Evolutionary conservation across 1,140 invertebrate species (phyloP).

Genomic region (Antheraea mylitta): DNA sequence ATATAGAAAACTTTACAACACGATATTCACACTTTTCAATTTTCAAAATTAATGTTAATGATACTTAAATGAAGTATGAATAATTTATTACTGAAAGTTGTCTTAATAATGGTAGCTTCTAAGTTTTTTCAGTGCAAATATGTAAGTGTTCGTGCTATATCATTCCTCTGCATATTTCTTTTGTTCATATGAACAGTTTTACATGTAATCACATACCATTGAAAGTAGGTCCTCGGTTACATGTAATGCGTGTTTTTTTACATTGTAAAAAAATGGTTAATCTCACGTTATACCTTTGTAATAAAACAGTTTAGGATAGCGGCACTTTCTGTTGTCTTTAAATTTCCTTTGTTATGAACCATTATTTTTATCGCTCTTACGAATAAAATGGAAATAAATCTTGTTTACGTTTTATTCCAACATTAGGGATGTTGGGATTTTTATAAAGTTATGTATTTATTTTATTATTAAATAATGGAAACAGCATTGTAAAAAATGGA

Average conservation of each 20-base stretch:
- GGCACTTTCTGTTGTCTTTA: slow-evolving; percentile 2
- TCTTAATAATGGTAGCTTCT: too few relatives aligned
- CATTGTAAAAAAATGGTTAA: neutral
- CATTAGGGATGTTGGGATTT: neutral
- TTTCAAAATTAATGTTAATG: too few relatives aligned
- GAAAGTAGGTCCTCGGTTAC: neutral
- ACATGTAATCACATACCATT: neutral
- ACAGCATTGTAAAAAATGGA: too few relatives aligned
- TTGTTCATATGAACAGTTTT: neutral
- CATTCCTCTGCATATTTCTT: neutral
- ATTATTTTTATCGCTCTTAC: slow-evolving; percentile 3
- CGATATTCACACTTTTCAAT: too few relatives aligned
- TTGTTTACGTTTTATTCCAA: neutral
- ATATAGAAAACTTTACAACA: too few relatives aligned
- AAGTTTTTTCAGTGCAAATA: neutral
- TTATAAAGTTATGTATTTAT: too few relatives aligned
- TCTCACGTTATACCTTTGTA: neutral
- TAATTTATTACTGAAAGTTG: neutral
- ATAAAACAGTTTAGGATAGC: neutral
- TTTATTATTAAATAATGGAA: too few relatives aligned
- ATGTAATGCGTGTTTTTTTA: neutral
- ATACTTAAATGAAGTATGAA: too few relatives aligned
- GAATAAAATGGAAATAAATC: slow-evolving; percentile 1
- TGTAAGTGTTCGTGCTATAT: neutral
- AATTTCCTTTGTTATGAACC: neutral